Evolutionary conservation across 2,888 invertebrate genomes (phyloP).

Genomic region (Melinopterus prodromus): DNA sequence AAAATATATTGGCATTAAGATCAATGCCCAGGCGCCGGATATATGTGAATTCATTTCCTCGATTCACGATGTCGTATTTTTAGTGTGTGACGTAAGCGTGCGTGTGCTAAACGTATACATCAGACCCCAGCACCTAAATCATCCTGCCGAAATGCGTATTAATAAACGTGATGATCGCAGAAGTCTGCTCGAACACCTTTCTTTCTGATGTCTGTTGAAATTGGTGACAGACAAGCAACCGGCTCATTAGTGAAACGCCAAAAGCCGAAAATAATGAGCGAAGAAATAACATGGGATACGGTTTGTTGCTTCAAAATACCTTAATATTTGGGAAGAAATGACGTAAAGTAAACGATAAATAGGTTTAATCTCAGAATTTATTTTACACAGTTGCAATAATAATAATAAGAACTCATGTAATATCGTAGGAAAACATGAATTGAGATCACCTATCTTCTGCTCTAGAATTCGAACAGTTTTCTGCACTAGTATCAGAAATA

Average conservation of each 20-base stretch:
- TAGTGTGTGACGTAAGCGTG: not conserved
- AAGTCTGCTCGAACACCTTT: too few relatives aligned
- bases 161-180: not conserved
- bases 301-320: not conserved
- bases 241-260: not conserved
- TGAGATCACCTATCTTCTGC: too few relatives aligned
- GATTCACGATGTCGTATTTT: not conserved
- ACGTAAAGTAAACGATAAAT: too few relatives aligned
- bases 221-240: not conserved
- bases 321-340: too few relatives aligned
- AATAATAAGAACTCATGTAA: too few relatives aligned
- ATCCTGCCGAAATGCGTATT: not conserved
- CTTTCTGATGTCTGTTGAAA: not conserved
- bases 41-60: not conserved
- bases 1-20: not conserved
- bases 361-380: too few relatives aligned
- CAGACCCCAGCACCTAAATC: not conserved
- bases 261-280: not conserved
- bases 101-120: not conserved
- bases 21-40: not conserved
- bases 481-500: too few relatives aligned
- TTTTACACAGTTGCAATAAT: too few relatives aligned
- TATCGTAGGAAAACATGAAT: too few relatives aligned
- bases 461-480: too few relatives aligned
- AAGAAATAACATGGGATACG: not conserved